Evolutionary conservation across 2,888 invertebrate species (phyloP).

Genomic region (Argyresthia albistria): DNA sequence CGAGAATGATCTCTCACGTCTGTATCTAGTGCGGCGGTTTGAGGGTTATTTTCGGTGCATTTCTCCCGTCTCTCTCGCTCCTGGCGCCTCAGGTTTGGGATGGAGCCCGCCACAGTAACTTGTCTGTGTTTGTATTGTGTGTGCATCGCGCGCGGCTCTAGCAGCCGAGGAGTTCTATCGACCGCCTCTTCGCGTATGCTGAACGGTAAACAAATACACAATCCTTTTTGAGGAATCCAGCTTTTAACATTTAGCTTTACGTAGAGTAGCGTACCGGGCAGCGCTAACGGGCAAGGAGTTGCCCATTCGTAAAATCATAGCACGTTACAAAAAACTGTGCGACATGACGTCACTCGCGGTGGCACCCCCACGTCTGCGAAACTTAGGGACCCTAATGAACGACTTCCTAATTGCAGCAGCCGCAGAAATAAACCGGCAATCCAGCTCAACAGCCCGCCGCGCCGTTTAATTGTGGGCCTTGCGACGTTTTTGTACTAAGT

Average conservation of each 20-base stretch:
- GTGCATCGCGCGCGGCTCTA: conserved; percentile 32
- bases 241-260: no score
- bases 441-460: conserved; percentile 45
- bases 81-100: conserved; percentile 52
- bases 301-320: not conserved
- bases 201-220: not conserved
- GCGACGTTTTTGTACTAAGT: conserved; percentile 50
- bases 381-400: conserved; percentile 72
- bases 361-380: conserved; percentile 71
- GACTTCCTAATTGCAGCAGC: conserved; percentile 71
- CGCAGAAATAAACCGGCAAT: conserved; percentile 62
- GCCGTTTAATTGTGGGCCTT: conserved; percentile 61
- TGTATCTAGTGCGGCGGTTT: conserved; percentile 50
- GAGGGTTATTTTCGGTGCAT: conserved; percentile 60
- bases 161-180: conserved; percentile 33
- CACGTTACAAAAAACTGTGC: conserved; percentile 33
- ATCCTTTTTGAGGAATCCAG: conserved; percentile 11
- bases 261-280: no score
- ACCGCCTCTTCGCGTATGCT: conserved; percentile 14
- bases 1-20: conserved; percentile 49
- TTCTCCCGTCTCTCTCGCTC: conserved; percentile 56
- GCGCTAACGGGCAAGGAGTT: no score
- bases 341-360: conserved; percentile 47
- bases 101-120: conserved; percentile 19
- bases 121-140: conserved; percentile 6